Evolutionary conservation across 2,888 invertebrate genomes (phyloP), one percentile per base, ranked within the genome.

Genomic region (Pherbina coryleti): DNA sequence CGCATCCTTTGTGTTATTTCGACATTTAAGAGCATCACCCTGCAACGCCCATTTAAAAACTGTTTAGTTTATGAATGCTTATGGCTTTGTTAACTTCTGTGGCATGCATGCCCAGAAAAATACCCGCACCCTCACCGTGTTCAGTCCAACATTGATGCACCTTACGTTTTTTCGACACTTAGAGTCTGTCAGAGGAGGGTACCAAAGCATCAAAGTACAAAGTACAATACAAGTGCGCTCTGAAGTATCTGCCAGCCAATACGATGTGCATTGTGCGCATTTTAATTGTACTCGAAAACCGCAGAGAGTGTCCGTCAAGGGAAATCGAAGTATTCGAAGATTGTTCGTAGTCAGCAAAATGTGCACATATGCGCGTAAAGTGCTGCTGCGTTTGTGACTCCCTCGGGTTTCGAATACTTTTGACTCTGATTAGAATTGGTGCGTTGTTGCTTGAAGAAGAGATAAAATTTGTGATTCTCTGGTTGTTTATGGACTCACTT

Each of bases 61-160:
- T 84, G 86, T 88, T 87, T 87, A 88, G 89, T 87, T 88, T 88
- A 87, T 87, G 84, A 87, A 82, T 85, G 86, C 85, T 88, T 88
- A 89, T 89, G 86, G 87, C 86, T 87, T 84, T 87, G 88, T 89
- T 89, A 88, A 89, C 85, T 88, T 84, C 82, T 82, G 80, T 82
- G 78, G 79, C 77, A 78, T 69, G 69, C 70, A 64, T 70, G 44
- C 8, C 37, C 44, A 44, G 7, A 44, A 44, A 44, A 44, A 31
- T 57, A 55, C 44, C 62, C 25, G 22, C n/a, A 7, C n/a, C 17
- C 31, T 44, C 44, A 60, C 60, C 60, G 72, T 31, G 67, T 28
- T 67, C 14, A 14, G 31, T 49, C 37, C 49, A 25, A 60, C 34
- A 75, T 17, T 37, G 62, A 70, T 74, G 79, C 85, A 87, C 86